Evolutionary conservation across 2,888 invertebrate species (phyloP).

Genomic region (Syrista parreyssii): DNA sequence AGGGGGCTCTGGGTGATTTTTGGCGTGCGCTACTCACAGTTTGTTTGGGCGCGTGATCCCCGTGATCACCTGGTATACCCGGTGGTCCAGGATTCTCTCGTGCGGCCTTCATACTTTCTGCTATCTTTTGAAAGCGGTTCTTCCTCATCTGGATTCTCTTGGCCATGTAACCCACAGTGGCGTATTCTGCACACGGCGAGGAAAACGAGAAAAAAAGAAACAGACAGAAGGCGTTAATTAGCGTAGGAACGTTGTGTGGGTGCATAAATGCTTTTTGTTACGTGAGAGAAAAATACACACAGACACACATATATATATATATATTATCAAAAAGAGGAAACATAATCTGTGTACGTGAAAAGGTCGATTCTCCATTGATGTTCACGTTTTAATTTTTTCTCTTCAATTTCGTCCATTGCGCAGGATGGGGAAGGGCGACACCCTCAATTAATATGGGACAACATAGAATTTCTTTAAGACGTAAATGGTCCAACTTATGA

Average conservation of each 20-base stretch:
- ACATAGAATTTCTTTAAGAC: neutral
- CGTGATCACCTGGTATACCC: constrained; percentile 74
- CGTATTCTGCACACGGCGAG: constrained; percentile 81
- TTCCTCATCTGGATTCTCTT: constrained; percentile 97
- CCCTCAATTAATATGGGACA: too few species aligned
- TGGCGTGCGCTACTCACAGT: constrained; percentile 73
- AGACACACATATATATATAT: too few species aligned
- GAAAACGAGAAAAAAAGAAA: neutral
- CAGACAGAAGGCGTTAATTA: neutral
- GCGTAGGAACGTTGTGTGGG: neutral
- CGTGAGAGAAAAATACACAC: neutral
- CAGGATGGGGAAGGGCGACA: neutral
- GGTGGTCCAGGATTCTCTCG: constrained; percentile 72
- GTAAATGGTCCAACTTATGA: neutral
- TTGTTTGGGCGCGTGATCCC: constrained; percentile 81
- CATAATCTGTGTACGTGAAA: neutral
- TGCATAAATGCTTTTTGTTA: neutral
- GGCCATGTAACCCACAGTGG: constrained; percentile 97
- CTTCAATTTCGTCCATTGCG: neutral
- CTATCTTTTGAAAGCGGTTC: constrained; percentile 93
- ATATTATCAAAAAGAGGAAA: neutral
- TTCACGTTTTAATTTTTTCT: neutral
- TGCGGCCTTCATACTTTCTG: constrained; percentile 89
- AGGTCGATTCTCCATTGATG: neutral
- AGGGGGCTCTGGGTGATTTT: constrained; percentile 22